Conservation (phyloP, 2,113 vertebrate species). For the Aptenodytes patagonicus region DNA sequence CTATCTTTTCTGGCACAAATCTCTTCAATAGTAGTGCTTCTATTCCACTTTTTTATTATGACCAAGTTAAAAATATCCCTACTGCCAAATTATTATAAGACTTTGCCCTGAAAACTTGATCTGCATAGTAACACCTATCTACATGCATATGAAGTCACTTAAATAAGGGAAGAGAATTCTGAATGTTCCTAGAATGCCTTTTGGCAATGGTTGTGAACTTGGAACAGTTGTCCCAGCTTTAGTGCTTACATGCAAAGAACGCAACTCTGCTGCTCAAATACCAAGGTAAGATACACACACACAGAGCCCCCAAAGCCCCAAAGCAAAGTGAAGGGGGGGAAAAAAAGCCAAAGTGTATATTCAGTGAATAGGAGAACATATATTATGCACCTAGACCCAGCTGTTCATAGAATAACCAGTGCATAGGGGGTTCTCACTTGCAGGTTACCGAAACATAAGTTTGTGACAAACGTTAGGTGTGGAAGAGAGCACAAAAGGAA, state of each 20-base stretch:
- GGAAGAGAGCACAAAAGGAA: background rate
- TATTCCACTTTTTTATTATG: background rate
- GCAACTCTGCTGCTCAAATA: background rate
- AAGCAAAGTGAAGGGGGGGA: rapidly evolving
- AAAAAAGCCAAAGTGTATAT: background rate
- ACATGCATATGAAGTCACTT: background rate
- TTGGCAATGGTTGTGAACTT: background rate
- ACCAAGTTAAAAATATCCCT: background rate
- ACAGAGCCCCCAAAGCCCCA: background rate
- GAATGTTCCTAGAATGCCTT: background rate
- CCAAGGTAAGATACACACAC: background rate
- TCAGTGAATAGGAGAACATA: background rate
- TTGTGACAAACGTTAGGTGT: background rate
- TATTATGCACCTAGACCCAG: background rate
- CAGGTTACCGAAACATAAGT: background rate
- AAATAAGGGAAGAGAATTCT: background rate
- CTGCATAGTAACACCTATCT: background rate
- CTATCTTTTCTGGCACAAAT: background rate
- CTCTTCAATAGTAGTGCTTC: background rate
- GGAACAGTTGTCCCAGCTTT: background rate
- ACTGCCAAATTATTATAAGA: background rate
- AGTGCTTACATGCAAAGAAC: background rate
- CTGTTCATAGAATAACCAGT: background rate
- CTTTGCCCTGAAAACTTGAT: background rate
- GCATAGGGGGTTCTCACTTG: background rate